Conservation (phyloP, 1,140 invertebrate species). For the Eriosoma lanigerum region DNA sequence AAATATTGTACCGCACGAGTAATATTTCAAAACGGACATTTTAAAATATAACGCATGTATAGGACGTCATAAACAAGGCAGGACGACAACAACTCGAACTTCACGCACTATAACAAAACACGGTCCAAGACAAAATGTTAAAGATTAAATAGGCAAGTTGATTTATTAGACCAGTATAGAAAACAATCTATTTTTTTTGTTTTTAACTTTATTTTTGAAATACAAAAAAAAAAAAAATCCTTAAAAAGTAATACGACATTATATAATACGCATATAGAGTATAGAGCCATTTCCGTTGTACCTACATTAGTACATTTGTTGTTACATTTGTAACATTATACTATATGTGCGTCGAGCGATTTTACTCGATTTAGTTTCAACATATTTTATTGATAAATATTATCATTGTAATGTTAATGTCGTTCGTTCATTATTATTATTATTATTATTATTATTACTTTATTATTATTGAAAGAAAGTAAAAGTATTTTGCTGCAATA, state of each 20-base stretch:
- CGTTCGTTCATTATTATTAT: background rate
- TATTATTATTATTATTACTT: background rate
- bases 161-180: background rate
- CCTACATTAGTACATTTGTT: no score
- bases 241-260: background rate
- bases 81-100: background rate
- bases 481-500: background rate
- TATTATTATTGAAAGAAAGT: background rate
- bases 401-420: no score
- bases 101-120: background rate
- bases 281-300: background rate
- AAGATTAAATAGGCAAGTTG: background rate
- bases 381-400: no score
- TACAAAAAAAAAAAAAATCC: background rate
- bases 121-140: background rate
- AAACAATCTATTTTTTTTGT: background rate
- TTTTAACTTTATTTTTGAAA: background rate
- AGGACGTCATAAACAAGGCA: background rate
- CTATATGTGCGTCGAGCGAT: no score
- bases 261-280: background rate
- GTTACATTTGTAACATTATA: no score
- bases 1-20: background rate
- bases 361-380: no score
- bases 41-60: background rate
- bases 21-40: background rate